Conservation (phyloP, 2,888 invertebrate species). For the Patella pellucida region DNA sequence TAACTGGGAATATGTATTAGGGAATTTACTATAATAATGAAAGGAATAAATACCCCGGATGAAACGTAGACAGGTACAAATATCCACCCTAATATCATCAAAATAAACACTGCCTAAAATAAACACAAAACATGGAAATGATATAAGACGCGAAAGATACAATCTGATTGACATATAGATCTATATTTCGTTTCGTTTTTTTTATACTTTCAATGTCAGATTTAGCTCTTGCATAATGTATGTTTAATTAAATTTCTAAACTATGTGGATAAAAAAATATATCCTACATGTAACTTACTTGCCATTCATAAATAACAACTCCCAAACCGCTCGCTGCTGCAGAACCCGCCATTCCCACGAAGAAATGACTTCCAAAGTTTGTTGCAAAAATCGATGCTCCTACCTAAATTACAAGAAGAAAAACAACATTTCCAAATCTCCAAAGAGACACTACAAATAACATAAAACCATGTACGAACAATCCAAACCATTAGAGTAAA, state of each 20-base stretch:
- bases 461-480: too few species aligned
- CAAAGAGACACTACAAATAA: too few species aligned
- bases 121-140: not conserved
- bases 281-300: slow-evolving; percentile 18
- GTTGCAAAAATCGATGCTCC: slow-evolving; percentile 32
- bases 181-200: too few species aligned
- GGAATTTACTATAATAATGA: too few species aligned
- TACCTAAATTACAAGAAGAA: slow-evolving; percentile 13
- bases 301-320: slow-evolving; percentile 32
- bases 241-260: too few species aligned
- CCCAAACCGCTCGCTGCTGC: slow-evolving; percentile 28
- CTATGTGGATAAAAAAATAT: too few species aligned
- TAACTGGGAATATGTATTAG: too few species aligned
- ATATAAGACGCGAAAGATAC: too few species aligned
- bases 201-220: too few species aligned
- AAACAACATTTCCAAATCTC: not conserved
- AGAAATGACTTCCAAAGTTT: slow-evolving; percentile 31
- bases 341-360: slow-evolving; percentile 30
- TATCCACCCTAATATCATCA: slow-evolving; percentile 71
- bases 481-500: too few species aligned
- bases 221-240: too few species aligned
- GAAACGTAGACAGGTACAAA: slow-evolving; percentile 72
- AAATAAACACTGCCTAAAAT: slow-evolving; percentile 68
- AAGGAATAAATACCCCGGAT: slow-evolving; percentile 58
- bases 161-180: too few species aligned